These are phyloP conservation scores for Lycaena phlaeas DNA, from an alignment of 2,888 invertebrate genomes.

Conservation along the genomic window DNA sequence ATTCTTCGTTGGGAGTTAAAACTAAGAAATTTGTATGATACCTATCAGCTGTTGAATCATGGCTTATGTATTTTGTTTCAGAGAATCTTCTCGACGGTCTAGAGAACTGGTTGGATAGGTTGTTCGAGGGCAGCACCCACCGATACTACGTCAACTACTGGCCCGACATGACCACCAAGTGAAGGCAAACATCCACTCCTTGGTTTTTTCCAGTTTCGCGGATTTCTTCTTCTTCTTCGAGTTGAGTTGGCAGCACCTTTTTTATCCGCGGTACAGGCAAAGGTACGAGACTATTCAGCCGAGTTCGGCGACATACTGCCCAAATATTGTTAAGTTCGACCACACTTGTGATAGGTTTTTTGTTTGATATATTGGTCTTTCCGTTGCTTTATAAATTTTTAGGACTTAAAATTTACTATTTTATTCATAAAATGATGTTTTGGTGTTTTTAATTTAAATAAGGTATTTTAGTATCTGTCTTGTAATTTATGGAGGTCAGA, in stretches of 20 bases:
- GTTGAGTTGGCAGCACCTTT: background rate
- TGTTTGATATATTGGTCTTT: too few relatives aligned
- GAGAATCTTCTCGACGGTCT: constrained; percentile 92
- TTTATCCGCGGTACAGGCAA: background rate
- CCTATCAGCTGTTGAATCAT: too few relatives aligned
- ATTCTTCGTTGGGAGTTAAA: too few relatives aligned
- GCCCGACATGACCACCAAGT: constrained; percentile 95
- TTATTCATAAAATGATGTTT: too few relatives aligned
- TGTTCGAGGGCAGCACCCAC: constrained; percentile 96
- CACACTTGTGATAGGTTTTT: constrained; percentile 16
- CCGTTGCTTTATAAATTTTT: constrained; percentile 14
- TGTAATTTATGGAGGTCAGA: too few relatives aligned
- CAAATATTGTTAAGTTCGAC: constrained; percentile 20
- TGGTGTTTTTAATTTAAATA: too few relatives aligned
- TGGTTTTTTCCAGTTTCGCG: background rate
- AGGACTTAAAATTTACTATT: too few relatives aligned
- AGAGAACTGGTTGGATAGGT: constrained; percentile 95
- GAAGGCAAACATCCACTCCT: constrained; percentile 31
- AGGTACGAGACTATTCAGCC: constrained; percentile 9
- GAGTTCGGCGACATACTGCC: constrained; percentile 21
- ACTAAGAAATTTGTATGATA: too few relatives aligned
- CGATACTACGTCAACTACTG: constrained; percentile 97
- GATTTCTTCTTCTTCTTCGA: background rate
- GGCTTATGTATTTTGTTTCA: constrained; percentile 28
- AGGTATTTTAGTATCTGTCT: too few relatives aligned